Evolutionary conservation across 1,140 invertebrate species (phyloP).

Genomic region (Achatina immaculata): DNA sequence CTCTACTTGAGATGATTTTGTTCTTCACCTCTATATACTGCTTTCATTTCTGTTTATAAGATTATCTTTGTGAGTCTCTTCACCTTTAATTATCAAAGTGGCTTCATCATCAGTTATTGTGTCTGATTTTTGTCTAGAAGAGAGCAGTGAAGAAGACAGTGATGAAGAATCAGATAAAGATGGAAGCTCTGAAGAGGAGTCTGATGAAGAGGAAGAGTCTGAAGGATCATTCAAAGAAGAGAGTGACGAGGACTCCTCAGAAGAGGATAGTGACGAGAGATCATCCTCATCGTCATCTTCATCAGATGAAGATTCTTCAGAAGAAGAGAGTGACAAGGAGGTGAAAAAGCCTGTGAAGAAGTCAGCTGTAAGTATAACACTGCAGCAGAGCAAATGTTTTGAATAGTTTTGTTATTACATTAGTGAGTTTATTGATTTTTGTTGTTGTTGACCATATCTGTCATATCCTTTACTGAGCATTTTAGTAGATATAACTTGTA

Average conservation of each 20-base stretch:
- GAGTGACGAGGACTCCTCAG: slow-evolving; percentile 56
- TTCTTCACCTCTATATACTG: no score
- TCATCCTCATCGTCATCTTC: slow-evolving; percentile 46
- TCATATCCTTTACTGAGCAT: no score
- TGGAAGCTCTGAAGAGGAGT: slow-evolving; percentile 55
- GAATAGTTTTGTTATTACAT: no score
- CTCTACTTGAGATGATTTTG: no score
- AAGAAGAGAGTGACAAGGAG: slow-evolving; percentile 54
- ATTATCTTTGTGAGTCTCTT: no score
- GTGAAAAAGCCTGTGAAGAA: slow-evolving; percentile 61
- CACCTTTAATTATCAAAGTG: no score
- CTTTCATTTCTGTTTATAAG: no score
- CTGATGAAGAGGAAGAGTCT: slow-evolving; percentile 58
- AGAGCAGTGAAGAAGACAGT: slow-evolving; percentile 59
- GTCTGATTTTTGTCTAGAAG: slow-evolving; percentile 17
- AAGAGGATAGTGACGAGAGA: slow-evolving; percentile 55
- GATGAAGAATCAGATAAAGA: slow-evolving; percentile 55
- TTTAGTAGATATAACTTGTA: no score
- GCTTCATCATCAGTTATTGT: no score
- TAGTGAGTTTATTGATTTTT: no score
- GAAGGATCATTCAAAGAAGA: slow-evolving; percentile 62
- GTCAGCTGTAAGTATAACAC: background rate
- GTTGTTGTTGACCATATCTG: no score
- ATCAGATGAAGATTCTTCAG: slow-evolving; percentile 53
- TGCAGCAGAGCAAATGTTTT: no score